Evolutionary conservation across 2,797 vertebrate genomes (phyloP).

Genomic region (Lindbergichthys nudifrons): DNA sequence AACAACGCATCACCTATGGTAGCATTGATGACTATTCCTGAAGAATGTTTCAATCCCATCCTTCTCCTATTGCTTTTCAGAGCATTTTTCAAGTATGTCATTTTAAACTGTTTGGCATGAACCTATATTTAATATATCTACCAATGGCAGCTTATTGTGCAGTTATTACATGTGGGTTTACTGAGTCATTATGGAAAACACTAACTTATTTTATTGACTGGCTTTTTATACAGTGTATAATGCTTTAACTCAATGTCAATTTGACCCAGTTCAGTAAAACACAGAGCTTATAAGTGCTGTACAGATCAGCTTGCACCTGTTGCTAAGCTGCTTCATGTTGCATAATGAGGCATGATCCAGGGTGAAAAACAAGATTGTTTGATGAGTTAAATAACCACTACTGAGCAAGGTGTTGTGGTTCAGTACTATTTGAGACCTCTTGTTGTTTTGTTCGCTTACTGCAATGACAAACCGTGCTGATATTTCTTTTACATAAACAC

Average conservation of each 20-base stretch:
- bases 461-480: constrained; percentile 62
- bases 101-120: constrained; percentile 11
- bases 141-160: not conserved
- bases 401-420: constrained; percentile 22
- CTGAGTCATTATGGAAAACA: not conserved
- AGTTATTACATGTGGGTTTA: not conserved
- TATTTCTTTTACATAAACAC: constrained; percentile 56
- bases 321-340: constrained; percentile 26
- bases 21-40: not conserved
- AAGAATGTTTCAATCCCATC: not conserved
- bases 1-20: not conserved
- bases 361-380: constrained; percentile 42
- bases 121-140: not conserved
- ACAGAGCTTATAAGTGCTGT: not conserved
- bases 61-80: not conserved
- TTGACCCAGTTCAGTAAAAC: not conserved
- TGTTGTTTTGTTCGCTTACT: constrained; percentile 68
- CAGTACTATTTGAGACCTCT: constrained; percentile 52
- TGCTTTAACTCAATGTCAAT: not conserved
- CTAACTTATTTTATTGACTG: not conserved
- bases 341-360: constrained; percentile 23
- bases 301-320: constrained; percentile 24
- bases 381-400: constrained; percentile 40
- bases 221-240: not conserved
- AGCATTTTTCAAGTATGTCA: not conserved